Evolutionary conservation across 2,113 vertebrate species (phyloP).

Genomic region (Heptranchias perlo): DNA sequence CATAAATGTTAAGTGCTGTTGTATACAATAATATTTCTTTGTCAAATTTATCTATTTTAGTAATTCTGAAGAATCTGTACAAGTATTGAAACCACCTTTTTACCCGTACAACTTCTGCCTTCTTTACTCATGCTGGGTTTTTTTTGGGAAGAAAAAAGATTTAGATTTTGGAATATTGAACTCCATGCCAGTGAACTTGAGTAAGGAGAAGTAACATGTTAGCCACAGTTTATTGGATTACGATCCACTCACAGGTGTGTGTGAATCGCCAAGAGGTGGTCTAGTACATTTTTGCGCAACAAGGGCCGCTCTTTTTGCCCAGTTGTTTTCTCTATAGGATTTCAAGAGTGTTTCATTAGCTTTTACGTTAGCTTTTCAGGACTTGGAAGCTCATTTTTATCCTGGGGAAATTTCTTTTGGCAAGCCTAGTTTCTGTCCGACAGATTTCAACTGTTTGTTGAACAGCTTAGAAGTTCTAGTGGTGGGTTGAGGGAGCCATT

Average conservation of each 20-base stretch:
- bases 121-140: not conserved
- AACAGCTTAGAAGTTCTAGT: not conserved
- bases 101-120: not conserved
- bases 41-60: too few relatives aligned
- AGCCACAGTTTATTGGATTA: not conserved
- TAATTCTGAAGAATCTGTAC: not conserved
- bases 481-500: not conserved
- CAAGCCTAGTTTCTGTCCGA: not conserved
- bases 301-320: not conserved
- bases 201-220: not conserved
- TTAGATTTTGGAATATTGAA: not conserved
- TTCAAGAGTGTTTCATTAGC: not conserved
- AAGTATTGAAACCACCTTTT: not conserved
- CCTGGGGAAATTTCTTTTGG: not conserved
- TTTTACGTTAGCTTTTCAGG: not conserved
- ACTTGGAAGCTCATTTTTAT: not conserved
- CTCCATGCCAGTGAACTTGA: not conserved
- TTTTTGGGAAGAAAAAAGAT: not conserved
- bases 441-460: not conserved
- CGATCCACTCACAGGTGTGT: not conserved
- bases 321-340: not conserved
- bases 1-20: not conserved
- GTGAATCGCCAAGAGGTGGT: not conserved
- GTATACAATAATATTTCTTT: not conserved
- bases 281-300: not conserved